Evolutionary conservation across 2,797 vertebrate species (phyloP).

Genomic region (Poecile montanus): DNA sequence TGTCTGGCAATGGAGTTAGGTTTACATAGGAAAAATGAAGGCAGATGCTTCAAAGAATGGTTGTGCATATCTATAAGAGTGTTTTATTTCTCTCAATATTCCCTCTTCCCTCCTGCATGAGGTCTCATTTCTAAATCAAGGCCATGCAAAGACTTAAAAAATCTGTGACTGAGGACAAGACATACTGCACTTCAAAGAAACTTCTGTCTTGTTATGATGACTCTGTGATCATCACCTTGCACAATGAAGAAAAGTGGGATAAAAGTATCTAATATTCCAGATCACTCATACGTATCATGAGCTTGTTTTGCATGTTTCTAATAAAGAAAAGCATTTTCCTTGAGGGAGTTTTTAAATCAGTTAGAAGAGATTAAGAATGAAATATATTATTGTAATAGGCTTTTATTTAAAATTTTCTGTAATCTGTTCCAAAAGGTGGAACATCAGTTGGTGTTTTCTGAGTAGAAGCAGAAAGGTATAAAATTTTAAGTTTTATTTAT

Average conservation of each 20-base stretch:
- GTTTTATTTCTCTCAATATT: neutral
- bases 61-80: neutral
- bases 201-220: neutral
- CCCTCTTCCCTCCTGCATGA: neutral
- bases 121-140: neutral
- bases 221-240: neutral
- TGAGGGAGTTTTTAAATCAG: conserved; percentile 1
- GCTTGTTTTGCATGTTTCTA: neutral
- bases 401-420: neutral
- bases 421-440: neutral
- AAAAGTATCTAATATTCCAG: neutral
- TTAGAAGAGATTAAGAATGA: neutral
- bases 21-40: neutral
- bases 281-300: neutral
- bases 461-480: neutral
- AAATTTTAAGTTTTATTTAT: neutral
- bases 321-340: conserved; percentile 7
- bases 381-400: neutral
- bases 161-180: neutral
- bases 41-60: neutral
- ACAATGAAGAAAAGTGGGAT: neutral
- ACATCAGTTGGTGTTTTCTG: neutral
- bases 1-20: neutral
- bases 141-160: neutral
- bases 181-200: neutral